Base-by-base conservation (phyloP, 2,113 vertebrate genomes). In the Acanthochromis polyacanthus region DNA sequence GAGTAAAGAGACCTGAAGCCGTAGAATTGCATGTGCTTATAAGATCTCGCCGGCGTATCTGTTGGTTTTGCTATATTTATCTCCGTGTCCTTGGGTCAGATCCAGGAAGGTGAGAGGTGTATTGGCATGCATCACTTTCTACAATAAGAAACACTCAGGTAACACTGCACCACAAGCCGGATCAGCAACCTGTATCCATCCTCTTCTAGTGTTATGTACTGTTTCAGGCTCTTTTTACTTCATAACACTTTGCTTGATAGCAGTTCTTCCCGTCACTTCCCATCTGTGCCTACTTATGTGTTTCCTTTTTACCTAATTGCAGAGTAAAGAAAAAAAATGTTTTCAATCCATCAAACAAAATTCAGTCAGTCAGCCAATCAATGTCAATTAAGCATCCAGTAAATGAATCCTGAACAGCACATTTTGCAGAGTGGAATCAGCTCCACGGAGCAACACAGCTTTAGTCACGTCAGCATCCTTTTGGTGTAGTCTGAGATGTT, bases 381-480 rank as follows among this genome's bases (percentile, higher is more conserved):
- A 46, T 80, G 51, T 46, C 75, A 82, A 71, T 67, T 74, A 32
- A 51, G 43, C 48, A 10, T 52, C 52, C 17, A 25, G 17, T 53
- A 32, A 25, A 78, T 75, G 15, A 71, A 80, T 66, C 46, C 46
- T 3, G 38, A 68, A 50, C 36, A 2, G 36, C 56, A 15, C 38
- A 11, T 73, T 72, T 53, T 51, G 32, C 5, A 56, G 48, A 60
- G 48, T 46, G 75, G 7, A 69, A 22, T 20, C 23, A 61, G 63
- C 38, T 45, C 62, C 48, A 11, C 11, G 3, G 63, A 20, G 46
- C 51, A 60, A 32, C 60, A 52, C 55, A 57, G 59, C 63, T 55
- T 67, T 4, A 8, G 52, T 76, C 65, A 56, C 57, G 30, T 64
- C 75, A 75, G 62, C 70, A 32, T 81, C 68, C 36, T 45, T 53